phyloP scores from a whole-genome alignment of 2,113 vertebrate species.

The Tragulus kanchil region DNA sequence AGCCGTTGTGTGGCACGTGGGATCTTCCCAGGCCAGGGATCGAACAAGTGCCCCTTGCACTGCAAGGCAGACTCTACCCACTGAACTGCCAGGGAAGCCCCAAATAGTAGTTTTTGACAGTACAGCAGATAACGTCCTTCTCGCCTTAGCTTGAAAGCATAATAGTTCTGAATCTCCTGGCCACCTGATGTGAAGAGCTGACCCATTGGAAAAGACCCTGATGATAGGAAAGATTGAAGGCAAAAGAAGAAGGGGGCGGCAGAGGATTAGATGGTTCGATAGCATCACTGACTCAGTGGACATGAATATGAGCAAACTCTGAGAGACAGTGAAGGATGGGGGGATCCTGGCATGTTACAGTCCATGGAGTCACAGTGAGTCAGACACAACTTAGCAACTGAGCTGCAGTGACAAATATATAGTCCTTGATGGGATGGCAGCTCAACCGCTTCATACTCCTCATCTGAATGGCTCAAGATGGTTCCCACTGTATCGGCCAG shows the following conservation, averaged over 20 bases:
- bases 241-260: not conserved
- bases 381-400: not conserved
- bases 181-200: not conserved
- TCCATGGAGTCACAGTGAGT: not conserved
- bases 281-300: not conserved
- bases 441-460: not conserved
- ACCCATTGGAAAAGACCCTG: not conserved
- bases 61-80: no score
- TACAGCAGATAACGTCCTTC: not conserved
- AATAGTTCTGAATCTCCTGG: not conserved
- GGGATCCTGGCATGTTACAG: not conserved
- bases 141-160: not conserved
- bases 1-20: no score
- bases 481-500: not conserved
- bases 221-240: not conserved
- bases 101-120: not conserved
- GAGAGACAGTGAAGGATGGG: not conserved
- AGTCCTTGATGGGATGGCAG: not conserved
- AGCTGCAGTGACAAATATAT: not conserved
- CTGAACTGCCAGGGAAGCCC: no score
- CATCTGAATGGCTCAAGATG: not conserved
- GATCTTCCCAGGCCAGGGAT: no score
- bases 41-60: no score
- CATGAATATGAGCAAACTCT: not conserved
- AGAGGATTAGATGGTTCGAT: not conserved